Base-by-base conservation (phyloP, 1,140 invertebrate species). In the Brachionus manjavacas region DNA sequence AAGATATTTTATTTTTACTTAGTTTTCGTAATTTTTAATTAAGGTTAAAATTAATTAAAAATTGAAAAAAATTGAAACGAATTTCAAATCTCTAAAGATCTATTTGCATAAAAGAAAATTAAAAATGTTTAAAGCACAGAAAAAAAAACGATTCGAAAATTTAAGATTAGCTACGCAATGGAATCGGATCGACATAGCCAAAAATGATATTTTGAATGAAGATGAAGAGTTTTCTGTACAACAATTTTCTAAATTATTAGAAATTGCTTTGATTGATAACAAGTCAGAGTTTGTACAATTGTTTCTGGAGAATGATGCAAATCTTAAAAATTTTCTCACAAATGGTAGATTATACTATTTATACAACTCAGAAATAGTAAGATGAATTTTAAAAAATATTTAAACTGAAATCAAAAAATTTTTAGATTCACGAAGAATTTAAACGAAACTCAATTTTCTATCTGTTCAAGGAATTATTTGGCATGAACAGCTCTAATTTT, bases 201-300 rank as follows among this genome's bases (percentile, higher is more conserved):
- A 80, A 80, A 80, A 35, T 35, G n/a, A 80, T 66, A 80, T 80
- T 16, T 11, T 86, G 16, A 85, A 25, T 41, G 20, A 20, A n/a
- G 85, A 85, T 74, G 85, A 85, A 49, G 74, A 85, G 12, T 55
- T 80, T 55, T 20, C 23, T 14, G 11, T 31, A 39, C 23, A 55
- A n/a, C 25, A 83, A 78, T 83, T 89, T 60, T 86, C 89, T 70
- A 86, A 88, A 85, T 87, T 87, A 35, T 88, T 89, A 87, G 86
- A 87, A 46, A 80, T 80, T 16, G 49, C 78, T 11, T 20, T 80
- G 31, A 60, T 80, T 0, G 60, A 80, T 39, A 80, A 80, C 39
- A 80, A 66, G 23, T 49, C 78, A 31, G 60, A 80, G 25, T 80
- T 80, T 80, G 78, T 80, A 16, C 49, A 80, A 64, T 14, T 80